Percentiles rank a stretch among this genome's conserved stretches.
Conservation (phyloP, 2,888 invertebrate species). For the Brachynemurus nebulosus region DNA sequence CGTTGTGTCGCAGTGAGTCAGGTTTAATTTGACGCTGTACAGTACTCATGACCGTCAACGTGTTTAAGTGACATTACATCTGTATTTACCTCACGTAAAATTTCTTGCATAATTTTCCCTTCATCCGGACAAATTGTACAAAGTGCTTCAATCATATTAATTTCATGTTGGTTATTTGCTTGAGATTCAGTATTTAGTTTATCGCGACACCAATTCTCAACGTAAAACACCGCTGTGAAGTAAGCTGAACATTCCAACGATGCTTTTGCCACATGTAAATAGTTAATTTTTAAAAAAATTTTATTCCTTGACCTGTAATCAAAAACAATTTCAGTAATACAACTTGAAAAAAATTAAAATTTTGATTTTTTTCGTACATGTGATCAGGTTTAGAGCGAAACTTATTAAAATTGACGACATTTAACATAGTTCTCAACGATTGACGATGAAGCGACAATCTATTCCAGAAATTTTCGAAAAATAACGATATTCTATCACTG, state of each 20-base stretch:
- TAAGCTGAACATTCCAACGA: slow-evolving; percentile 60
- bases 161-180: slow-evolving; percentile 4
- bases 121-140: slow-evolving; percentile 31
- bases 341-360: slow-evolving; percentile 1
- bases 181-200: slow-evolving; percentile 15
- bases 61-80: too few relatives aligned
- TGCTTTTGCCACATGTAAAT: slow-evolving; percentile 59
- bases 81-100: slow-evolving; percentile 41
- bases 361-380: slow-evolving; percentile 25
- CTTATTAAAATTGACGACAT: slow-evolving; percentile 46
- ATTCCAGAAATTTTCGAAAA: slow-evolving; percentile 43
- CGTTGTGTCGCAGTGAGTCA: too few relatives aligned
- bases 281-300: slow-evolving; percentile 45
- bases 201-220: slow-evolving; percentile 46
- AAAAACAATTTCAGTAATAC: background rate
- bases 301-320: slow-evolving; percentile 2
- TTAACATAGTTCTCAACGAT: slow-evolving; percentile 53
- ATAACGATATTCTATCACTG: slow-evolving; percentile 37
- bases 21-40: too few relatives aligned
- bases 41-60: too few relatives aligned
- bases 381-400: slow-evolving; percentile 40
- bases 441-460: slow-evolving; percentile 33
- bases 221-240: slow-evolving; percentile 60
- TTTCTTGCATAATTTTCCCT: slow-evolving; percentile 39
- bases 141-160: slow-evolving; percentile 29